Evolutionary conservation across 1,140 invertebrate genomes (phyloP).

Genomic region (Drosophila subobscura): DNA sequence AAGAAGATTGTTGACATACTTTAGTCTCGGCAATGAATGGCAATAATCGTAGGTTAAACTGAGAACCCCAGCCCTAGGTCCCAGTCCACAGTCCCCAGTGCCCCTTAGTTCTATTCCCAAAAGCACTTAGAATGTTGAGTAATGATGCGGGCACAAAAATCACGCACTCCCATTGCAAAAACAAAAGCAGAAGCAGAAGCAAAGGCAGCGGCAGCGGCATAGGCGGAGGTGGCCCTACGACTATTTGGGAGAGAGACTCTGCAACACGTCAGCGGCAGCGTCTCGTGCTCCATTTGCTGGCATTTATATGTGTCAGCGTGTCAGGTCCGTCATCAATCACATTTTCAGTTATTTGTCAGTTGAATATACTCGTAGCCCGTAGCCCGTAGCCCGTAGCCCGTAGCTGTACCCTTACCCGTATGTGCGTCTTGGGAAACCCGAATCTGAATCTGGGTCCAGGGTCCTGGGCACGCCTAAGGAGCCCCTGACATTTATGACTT

Average conservation of each 20-base stretch:
- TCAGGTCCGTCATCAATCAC: slow-evolving; percentile 76
- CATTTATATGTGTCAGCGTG: slow-evolving; percentile 80
- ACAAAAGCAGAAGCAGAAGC: slow-evolving; percentile 43
- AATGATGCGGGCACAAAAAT: slow-evolving; percentile 69
- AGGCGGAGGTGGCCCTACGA: neutral
- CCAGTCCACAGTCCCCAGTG: no score
- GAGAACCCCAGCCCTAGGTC: neutral
- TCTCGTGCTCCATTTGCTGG: slow-evolving; percentile 72
- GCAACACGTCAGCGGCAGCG: slow-evolving; percentile 66
- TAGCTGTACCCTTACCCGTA: neutral
- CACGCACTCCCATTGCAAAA: slow-evolving; percentile 63
- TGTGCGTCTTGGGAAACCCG: neutral
- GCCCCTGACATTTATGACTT: slow-evolving; percentile 70
- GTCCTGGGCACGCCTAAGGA: slow-evolving; percentile 20
- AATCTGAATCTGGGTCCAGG: slow-evolving; percentile 15
- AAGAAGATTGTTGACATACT: slow-evolving; percentile 59
- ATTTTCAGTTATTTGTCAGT: slow-evolving; percentile 78
- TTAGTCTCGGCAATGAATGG: slow-evolving; percentile 57
- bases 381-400: slow-evolving; percentile 6
- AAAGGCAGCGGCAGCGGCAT: neutral
- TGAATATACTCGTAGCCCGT: slow-evolving; percentile 29
- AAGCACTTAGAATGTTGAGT: slow-evolving; percentile 52
- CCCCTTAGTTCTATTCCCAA: neutral
- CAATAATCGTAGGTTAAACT: slow-evolving; percentile 59
- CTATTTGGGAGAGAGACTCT: slow-evolving; percentile 3